These are phyloP conservation scores for Phaonia tiefii DNA, from an alignment of 2,888 invertebrate genomes.

Conservation along the genomic window DNA sequence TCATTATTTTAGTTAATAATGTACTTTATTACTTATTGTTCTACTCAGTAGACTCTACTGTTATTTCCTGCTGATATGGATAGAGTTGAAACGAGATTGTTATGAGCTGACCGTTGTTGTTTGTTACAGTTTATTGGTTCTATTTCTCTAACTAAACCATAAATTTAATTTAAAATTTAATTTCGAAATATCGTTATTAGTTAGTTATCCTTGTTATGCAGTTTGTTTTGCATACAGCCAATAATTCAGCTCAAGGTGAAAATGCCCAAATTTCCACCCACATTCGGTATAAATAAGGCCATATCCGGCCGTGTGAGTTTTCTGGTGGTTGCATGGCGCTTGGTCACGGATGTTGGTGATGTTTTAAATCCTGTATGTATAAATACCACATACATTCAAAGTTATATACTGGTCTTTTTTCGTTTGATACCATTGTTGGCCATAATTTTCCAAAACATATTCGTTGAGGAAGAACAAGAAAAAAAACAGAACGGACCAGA, in stretches of 20 bases:
- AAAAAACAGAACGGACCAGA: constrained; percentile 25
- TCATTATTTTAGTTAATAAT: constrained; percentile 10
- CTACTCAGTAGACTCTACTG: no score
- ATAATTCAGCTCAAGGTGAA: constrained; percentile 19
- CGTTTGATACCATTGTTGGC: constrained; percentile 35
- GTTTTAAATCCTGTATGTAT: constrained; percentile 21
- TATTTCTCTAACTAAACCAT: background rate
- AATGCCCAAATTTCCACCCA: background rate
- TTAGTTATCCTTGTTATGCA: constrained; percentile 12
- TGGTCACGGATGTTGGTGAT: constrained; percentile 8
- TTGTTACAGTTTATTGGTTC: no score
- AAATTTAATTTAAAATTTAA: constrained; percentile 15
- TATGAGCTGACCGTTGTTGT: no score
- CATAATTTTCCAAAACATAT: constrained; percentile 48
- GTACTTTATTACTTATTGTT: background rate
- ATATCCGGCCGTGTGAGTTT: background rate
- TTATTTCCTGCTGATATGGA: no score
- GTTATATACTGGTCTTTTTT: background rate
- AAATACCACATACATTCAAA: background rate
- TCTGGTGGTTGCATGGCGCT: background rate
- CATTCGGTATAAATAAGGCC: no score
- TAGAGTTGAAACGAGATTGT: no score
- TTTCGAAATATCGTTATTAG: background rate
- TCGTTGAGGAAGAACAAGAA: constrained; percentile 43
- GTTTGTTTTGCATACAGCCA: background rate